Evolutionary conservation across 2,797 vertebrate genomes (phyloP), one percentile per base, ranked within the genome.

Genomic region (Cynodonichthys magdalenae): DNA sequence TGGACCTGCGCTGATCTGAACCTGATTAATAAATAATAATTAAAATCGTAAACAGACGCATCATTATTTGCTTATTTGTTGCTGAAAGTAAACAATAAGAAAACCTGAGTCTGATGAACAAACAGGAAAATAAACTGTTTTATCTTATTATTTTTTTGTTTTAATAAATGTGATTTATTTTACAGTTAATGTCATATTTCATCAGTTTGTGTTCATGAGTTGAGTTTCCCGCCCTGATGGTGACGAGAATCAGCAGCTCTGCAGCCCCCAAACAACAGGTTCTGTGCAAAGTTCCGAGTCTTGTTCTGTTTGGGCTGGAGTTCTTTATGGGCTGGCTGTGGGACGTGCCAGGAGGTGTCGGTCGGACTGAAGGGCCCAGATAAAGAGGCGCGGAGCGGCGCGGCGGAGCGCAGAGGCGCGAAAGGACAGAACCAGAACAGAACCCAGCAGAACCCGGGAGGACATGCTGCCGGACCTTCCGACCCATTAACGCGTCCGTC

Each of bases 361-460:
- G 83, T 90, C 86, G 84, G 83, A 83, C 87, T 84, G 75, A 14
- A 65, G 90, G 87, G 84, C 93, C 92, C 89, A 92, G 93, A 96
- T 97, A 71, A 97, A 95, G 95, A 95, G 95, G 91, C 91, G 90
- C 93, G 90, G 88, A 87, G 83, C 91, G 94, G 90, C 27, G 53
- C 19, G 39, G 58, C 56, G 19, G 44, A 19, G 27, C 59, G 49
- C 46, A 63, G 15, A 63, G 29, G 31, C 28, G 61, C 18, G 10
- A 15, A 15, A 49, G 29, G 19, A 19, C 52, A 39, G 44, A 24
- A 10, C 27, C 24, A 29, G 27, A 46, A 4, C 58, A 39, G 57
- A 47, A 31, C 29, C 9, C 24, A 44, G 0, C 53, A 56, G 28
- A 34, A 15, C 44, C 14, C 20, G 60, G 50, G 57, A 76, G 71